Percentiles rank a stretch among this genome's conserved stretches.
Conservation (phyloP, 2,113 vertebrate species). For the Nannobrachium achirus region DNA sequence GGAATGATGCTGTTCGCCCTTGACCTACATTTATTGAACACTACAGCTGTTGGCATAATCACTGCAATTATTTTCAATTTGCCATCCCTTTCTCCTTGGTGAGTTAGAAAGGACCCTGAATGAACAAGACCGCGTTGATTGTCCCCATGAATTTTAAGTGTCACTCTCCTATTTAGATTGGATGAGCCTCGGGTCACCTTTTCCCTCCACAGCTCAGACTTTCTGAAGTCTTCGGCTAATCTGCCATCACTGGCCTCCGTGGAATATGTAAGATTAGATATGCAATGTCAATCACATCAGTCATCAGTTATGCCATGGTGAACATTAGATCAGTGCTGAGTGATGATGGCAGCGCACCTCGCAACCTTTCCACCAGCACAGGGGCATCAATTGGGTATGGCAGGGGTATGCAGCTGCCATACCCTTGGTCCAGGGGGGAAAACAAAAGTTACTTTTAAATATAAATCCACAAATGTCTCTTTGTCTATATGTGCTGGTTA, state of each 20-base stretch:
- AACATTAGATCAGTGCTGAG: constrained; percentile 60
- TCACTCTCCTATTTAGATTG: constrained; percentile 55
- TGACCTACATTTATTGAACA: constrained; percentile 57
- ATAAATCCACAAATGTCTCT: no score
- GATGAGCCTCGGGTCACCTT: constrained; percentile 71
- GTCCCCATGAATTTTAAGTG: constrained; percentile 65
- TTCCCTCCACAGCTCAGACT: constrained; percentile 44
- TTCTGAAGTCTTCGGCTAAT: constrained; percentile 61
- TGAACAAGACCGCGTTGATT: constrained; percentile 50
- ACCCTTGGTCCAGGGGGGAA: no score
- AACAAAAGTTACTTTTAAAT: no score
- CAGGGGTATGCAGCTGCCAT: no score
- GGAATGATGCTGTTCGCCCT: constrained; percentile 50
- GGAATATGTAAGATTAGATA: constrained; percentile 72
- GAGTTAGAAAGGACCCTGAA: constrained; percentile 50
- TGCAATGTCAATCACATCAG: constrained; percentile 71
- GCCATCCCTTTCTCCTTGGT: constrained; percentile 58
- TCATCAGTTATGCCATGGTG: constrained; percentile 70
- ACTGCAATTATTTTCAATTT: constrained; percentile 72
- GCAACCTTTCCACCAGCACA: constrained; percentile 51
- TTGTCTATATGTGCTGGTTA: no score
- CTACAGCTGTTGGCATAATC: constrained; percentile 68
- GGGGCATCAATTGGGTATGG: no score
- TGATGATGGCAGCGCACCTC: constrained; percentile 41
- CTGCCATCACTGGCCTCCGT: constrained; percentile 52